A percentile compares a stretch with the other conserved stretches of the same genome.
Conservation (phyloP, 2,888 invertebrate species). For the Choristoneura rosaceana region DNA sequence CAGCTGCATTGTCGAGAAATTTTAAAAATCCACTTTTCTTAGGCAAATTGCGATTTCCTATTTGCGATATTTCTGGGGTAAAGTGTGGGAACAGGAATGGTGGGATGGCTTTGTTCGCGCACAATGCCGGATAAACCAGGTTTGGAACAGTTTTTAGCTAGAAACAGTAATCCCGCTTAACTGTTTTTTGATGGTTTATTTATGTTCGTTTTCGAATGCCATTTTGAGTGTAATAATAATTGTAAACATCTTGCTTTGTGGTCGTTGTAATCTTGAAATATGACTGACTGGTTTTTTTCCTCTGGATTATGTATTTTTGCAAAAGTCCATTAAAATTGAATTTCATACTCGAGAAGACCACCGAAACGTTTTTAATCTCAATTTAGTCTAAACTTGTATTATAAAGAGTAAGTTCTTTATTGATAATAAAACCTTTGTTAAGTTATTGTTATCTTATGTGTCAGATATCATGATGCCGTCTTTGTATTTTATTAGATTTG, state of each 20-base stretch:
- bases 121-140: conserved; percentile 51
- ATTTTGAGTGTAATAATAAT: conserved; percentile 2
- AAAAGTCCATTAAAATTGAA: neutral
- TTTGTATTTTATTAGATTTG: too few relatives aligned
- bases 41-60: conserved; percentile 72
- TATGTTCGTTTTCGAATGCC: conserved; percentile 1
- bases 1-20: conserved; percentile 69
- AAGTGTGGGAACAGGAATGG: conserved; percentile 70
- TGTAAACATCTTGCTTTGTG: conserved; percentile 4
- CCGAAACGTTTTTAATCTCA: neutral
- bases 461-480: too few relatives aligned
- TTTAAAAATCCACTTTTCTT: conserved; percentile 67
- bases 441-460: too few relatives aligned
- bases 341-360: neutral
- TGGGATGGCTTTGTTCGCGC: conserved; percentile 63
- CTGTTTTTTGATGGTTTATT: conserved; percentile 28
- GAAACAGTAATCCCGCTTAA: conserved; percentile 37
- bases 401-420: too few relatives aligned
- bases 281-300: neutral
- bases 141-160: conserved; percentile 22
- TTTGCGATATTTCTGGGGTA: conserved; percentile 62
- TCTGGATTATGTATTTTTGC: neutral
- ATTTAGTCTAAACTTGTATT: neutral
- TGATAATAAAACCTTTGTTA: too few relatives aligned
- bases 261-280: conserved; percentile 14